phyloP scores from a whole-genome alignment of 2,888 invertebrate genomes.

The Alentia gelatinosa region DNA sequence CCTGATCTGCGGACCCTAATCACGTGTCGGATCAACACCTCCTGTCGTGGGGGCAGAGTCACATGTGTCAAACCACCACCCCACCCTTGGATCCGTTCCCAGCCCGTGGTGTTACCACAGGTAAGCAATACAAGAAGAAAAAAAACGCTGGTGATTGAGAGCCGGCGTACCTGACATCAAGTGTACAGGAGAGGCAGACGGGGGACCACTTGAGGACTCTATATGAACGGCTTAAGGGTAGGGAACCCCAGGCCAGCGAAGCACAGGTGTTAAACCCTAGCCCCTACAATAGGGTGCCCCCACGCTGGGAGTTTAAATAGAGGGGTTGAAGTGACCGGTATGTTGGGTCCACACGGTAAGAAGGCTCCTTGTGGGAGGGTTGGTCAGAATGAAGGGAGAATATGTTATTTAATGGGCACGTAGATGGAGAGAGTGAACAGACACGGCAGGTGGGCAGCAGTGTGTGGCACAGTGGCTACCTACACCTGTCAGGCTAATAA shows the following conservation, averaged over 20 bases:
- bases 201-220: neutral
- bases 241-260: neutral
- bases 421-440: neutral
- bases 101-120: neutral
- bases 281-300: neutral
- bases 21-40: too few species aligned
- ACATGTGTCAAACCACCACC: too few species aligned
- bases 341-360: neutral
- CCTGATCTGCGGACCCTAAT: too few species aligned
- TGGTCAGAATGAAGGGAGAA: neutral
- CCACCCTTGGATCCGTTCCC: too few species aligned
- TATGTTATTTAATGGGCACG: conserved; percentile 10
- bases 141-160: conserved; percentile 9
- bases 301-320: neutral
- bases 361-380: neutral
- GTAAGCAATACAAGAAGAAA: neutral
- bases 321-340: neutral
- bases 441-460: neutral
- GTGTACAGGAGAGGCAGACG: neutral
- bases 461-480: too few species aligned
- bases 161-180: neutral
- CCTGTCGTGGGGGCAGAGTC: too few species aligned
- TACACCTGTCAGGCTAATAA: too few species aligned
- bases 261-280: neutral
- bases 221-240: neutral